phyloP scores from a whole-genome alignment of 1,140 invertebrate genomes.

The Listronotus oregonensis region DNA sequence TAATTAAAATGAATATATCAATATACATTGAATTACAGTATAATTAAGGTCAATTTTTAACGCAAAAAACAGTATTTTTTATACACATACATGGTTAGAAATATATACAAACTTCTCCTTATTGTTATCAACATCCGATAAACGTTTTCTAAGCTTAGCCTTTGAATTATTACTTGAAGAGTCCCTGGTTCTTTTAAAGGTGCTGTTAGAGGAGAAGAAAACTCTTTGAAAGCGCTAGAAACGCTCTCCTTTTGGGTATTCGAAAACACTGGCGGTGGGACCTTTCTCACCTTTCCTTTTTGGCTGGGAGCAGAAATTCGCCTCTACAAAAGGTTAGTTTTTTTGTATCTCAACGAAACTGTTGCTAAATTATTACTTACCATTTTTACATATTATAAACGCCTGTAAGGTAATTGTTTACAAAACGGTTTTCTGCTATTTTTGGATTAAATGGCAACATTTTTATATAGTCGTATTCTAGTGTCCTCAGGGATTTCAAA shows the following conservation, averaged over 20 bases:
- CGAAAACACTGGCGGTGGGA: constrained; percentile 40
- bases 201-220: constrained; percentile 24
- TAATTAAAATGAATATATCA: too few species aligned
- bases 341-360: too few species aligned
- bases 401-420: too few species aligned
- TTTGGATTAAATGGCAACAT: too few species aligned
- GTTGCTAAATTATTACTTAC: too few species aligned
- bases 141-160: constrained; percentile 41
- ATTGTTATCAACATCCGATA: constrained; percentile 38
- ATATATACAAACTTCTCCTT: constrained; percentile 37
- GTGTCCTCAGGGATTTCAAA: too few species aligned
- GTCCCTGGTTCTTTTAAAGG: constrained; percentile 42
- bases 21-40: too few species aligned
- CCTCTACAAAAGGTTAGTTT: constrained; percentile 46
- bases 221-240: constrained; percentile 23
- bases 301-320: constrained; percentile 64
- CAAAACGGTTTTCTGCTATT: too few species aligned
- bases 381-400: too few species aligned
- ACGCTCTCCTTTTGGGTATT: constrained; percentile 4
- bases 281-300: constrained; percentile 53
- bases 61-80: too few species aligned
- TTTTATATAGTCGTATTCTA: too few species aligned
- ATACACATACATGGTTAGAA: constrained; percentile 40
- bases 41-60: too few species aligned
- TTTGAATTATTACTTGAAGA: constrained; percentile 33